These are phyloP conservation scores for Corydoras maculifer DNA, from an alignment of 2,113 vertebrate genomes.

Conservation along the genomic window DNA sequence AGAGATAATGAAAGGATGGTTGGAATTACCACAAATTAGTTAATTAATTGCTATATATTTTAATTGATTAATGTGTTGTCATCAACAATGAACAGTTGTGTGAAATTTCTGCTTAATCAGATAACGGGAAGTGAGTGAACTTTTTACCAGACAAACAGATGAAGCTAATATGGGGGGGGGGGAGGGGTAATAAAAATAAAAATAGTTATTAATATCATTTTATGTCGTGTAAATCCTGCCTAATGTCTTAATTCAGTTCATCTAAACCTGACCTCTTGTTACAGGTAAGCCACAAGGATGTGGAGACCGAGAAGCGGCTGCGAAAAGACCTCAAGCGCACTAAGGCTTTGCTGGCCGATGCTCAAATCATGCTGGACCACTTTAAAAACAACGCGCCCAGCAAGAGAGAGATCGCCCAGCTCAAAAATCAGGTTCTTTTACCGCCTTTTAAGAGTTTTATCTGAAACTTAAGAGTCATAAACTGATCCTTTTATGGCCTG, in stretches of 20 bases:
- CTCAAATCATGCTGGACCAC: conserved; percentile 97
- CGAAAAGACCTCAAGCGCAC: conserved; percentile 93
- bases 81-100: no score
- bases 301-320: conserved; percentile 86
- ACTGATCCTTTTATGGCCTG: conserved; percentile 2
- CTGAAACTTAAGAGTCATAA: background rate
- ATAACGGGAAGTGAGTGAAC: no score
- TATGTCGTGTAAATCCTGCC: background rate
- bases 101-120: no score
- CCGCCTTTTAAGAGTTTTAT: background rate
- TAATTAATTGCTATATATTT: no score
- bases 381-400: conserved; percentile 94
- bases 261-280: background rate
- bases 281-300: conserved; percentile 81
- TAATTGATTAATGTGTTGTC: no score
- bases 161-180: no score
- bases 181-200: no score
- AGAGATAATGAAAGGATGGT: no score
- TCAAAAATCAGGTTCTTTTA: conserved; percentile 84
- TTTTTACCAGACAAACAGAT: no score
- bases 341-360: conserved; percentile 86
- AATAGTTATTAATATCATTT: no score
- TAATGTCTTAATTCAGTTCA: background rate
- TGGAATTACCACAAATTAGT: no score
- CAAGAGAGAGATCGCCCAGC: conserved; percentile 93